phyloP scores from a whole-genome alignment of 2,888 invertebrate species.

The Cephus pygmeus region DNA sequence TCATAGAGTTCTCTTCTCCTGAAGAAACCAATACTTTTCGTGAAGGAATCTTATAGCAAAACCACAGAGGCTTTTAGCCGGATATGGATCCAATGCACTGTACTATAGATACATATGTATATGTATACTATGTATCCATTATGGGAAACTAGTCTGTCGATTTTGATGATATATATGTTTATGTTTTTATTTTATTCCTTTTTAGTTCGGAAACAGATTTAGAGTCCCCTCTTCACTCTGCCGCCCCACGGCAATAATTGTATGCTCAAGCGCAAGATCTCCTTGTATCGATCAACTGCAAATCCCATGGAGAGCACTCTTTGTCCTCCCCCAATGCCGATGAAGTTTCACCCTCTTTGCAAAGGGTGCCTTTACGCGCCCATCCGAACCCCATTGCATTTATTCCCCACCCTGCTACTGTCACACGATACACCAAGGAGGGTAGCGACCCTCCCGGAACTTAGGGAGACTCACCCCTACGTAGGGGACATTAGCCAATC shows the following conservation, averaged over 20 bases:
- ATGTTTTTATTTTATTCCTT: not conserved
- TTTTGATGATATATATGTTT: not conserved
- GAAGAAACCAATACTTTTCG: not conserved
- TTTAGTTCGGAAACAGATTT: not conserved
- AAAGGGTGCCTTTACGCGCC: not conserved
- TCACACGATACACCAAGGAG: slow-evolving; percentile 11
- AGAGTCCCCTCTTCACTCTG: not conserved
- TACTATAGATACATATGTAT: not conserved
- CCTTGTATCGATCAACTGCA: slow-evolving; percentile 7
- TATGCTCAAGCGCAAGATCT: not conserved
- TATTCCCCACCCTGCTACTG: not conserved
- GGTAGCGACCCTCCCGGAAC: slow-evolving; percentile 28
- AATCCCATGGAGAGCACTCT: slow-evolving; percentile 6
- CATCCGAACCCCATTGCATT: not conserved
- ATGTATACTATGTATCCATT: not conserved
- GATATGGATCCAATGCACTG: not conserved
- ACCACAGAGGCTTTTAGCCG: not conserved
- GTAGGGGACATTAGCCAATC: slow-evolving; percentile 49
- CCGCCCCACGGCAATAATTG: not conserved
- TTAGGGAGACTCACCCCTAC: slow-evolving; percentile 18
- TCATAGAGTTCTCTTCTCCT: not conserved
- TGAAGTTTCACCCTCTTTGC: slow-evolving; percentile 5
- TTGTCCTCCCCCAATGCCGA: not conserved
- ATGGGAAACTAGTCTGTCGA: not conserved
- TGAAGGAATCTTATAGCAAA: not conserved